A percentile compares a stretch with the other conserved stretches of the same genome.
Conservation (phyloP, 1,140 invertebrate species). For the Aethina tumida region DNA sequence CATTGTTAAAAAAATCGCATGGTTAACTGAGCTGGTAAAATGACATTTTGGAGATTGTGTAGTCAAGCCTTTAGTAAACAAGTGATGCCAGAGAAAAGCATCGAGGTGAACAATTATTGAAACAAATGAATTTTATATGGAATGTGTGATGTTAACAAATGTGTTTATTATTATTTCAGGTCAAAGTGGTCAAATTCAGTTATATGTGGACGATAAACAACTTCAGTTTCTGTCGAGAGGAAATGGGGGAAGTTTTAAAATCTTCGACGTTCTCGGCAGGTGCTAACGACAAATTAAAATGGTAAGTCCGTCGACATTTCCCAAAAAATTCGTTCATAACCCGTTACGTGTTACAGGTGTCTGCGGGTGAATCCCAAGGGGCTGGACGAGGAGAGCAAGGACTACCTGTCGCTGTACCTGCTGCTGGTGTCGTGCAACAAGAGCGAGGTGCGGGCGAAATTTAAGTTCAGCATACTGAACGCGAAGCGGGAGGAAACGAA, state of each 20-base stretch:
- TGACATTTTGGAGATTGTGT: no score
- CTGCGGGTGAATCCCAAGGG: slow-evolving; percentile 98
- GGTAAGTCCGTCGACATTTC: slow-evolving; percentile 49
- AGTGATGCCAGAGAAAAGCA: no score
- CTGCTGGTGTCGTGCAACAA: slow-evolving; percentile 98
- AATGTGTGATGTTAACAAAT: no score
- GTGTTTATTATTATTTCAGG: slow-evolving; percentile 68
- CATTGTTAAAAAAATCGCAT: no score
- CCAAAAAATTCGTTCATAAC: slow-evolving; percentile 4
- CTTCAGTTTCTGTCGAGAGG: slow-evolving; percentile 98
- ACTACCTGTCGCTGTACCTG: slow-evolving; percentile 97
- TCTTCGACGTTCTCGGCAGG: slow-evolving; percentile 98
- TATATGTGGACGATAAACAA: slow-evolving; percentile 99
- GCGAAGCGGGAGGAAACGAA: slow-evolving; percentile 99
- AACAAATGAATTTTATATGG: no score
- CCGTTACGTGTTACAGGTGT: slow-evolving; percentile 59
- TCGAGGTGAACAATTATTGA: no score
- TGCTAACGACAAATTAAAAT: slow-evolving; percentile 98
- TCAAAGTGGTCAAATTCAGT: slow-evolving; percentile 99
- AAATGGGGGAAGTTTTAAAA: slow-evolving; percentile 99
- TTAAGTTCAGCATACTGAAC: slow-evolving; percentile 99
- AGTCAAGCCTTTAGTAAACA: no score
- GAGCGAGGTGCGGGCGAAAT: slow-evolving; percentile 98
- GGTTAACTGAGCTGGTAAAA: no score
- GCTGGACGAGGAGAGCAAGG: slow-evolving; percentile 98